phyloP scores from a whole-genome alignment of 2,797 vertebrate genomes.

The Enteromius afrohamiltoni region DNA sequence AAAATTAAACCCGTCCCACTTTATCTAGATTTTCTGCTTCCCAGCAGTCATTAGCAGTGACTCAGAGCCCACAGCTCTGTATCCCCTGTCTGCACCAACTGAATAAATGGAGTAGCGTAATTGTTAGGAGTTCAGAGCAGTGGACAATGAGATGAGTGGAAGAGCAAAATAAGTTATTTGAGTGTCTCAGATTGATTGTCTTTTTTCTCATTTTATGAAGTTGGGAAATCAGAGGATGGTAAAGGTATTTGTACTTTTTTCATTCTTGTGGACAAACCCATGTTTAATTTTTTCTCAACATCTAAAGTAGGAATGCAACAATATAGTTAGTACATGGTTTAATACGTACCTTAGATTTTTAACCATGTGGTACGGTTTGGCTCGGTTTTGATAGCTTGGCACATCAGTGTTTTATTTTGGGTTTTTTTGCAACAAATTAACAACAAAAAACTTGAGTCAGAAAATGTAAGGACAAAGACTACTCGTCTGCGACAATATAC shows the following conservation, averaged over 20 bases:
- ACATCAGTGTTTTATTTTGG: no score
- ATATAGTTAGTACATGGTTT: no score
- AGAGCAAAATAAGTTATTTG: constrained; percentile 7
- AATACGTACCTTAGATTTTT: no score
- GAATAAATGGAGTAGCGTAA: constrained; percentile 26
- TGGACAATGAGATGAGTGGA: constrained; percentile 36
- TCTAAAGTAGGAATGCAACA: not conserved
- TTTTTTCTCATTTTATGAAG: not conserved
- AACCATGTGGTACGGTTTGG: no score
- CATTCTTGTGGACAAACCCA: not conserved
- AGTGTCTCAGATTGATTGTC: constrained; percentile 4
- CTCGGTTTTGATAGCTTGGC: no score
- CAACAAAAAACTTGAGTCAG: no score
- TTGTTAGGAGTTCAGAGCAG: constrained; percentile 5
- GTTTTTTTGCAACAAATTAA: no score
- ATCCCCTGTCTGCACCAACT: constrained; percentile 2
- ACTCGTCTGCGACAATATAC: no score
- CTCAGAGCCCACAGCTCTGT: not conserved
- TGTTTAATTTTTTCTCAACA: not conserved
- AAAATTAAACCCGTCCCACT: constrained; percentile 9
- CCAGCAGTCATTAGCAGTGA: constrained; percentile 34
- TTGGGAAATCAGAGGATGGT: not conserved
- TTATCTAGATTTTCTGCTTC: constrained; percentile 15
- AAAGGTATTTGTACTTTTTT: not conserved
- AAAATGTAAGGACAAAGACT: no score